These are phyloP conservation scores for Aporophyla lueneburgensis DNA, from an alignment of 2,888 invertebrate genomes.

Conservation along the genomic window DNA sequence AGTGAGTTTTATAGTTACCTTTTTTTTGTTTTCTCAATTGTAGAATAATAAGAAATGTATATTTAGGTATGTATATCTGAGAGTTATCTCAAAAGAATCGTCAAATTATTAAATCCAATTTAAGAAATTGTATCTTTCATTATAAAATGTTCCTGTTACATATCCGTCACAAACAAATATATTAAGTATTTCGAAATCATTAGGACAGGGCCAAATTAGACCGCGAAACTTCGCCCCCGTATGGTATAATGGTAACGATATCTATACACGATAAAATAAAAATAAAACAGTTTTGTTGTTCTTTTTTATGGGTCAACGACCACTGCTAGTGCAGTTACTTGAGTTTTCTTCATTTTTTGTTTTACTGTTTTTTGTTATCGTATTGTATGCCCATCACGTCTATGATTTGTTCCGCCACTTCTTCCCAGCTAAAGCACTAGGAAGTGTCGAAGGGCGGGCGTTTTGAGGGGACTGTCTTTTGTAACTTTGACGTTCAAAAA, in stretches of 20 bases:
- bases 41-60: neutral
- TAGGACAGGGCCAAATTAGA: neutral
- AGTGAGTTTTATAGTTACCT: conserved; percentile 35
- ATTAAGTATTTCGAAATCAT: conserved; percentile 10
- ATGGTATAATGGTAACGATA: too few relatives aligned
- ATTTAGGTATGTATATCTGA: neutral
- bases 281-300: too few relatives aligned
- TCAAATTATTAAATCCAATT: neutral
- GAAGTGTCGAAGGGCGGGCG: too few relatives aligned
- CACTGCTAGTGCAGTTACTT: too few relatives aligned
- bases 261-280: too few relatives aligned
- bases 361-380: neutral
- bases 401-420: too few relatives aligned
- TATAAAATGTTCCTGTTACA: conserved; percentile 15
- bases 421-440: too few relatives aligned
- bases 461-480: too few relatives aligned
- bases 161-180: neutral
- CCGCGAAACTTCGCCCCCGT: neutral
- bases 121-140: neutral
- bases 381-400: too few relatives aligned
- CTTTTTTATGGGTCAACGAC: too few relatives aligned
- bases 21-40: neutral
- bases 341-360: neutral
- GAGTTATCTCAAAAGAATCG: conserved; percentile 1
- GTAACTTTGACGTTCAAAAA: too few relatives aligned